These are phyloP conservation scores for Temnothorax longispinosus DNA, from an alignment of 1,140 invertebrate species.

Conservation along the genomic window DNA sequence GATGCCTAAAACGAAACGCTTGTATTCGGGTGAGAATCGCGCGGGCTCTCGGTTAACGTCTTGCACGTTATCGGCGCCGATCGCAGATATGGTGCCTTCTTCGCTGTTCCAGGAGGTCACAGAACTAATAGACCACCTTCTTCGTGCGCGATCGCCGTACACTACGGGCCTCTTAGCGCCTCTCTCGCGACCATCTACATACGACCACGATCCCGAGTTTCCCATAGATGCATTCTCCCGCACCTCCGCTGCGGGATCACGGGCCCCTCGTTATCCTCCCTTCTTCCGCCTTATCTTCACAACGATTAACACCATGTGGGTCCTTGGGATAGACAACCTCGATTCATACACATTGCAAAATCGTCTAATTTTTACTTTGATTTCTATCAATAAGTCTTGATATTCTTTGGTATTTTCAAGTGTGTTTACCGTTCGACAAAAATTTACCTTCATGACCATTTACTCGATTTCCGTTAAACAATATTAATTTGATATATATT, in stretches of 20 bases:
- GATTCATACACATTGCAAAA: background rate
- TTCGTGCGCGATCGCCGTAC: slow-evolving; percentile 73
- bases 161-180: slow-evolving; percentile 73
- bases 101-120: slow-evolving; percentile 66
- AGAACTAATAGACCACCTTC: slow-evolving; percentile 81
- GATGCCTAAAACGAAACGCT: slow-evolving; percentile 77
- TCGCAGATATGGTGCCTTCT: slow-evolving; percentile 77
- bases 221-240: slow-evolving; percentile 74
- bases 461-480: background rate
- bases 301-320: slow-evolving; percentile 62
- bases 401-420: background rate
- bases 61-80: slow-evolving; percentile 79
- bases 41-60: slow-evolving; percentile 69
- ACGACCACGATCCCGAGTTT: slow-evolving; percentile 77
- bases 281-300: slow-evolving; percentile 69
- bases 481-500: background rate
- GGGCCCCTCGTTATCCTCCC: slow-evolving; percentile 70
- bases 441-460: background rate
- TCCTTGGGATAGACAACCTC: background rate
- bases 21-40: slow-evolving; percentile 73
- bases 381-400: background rate
- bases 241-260: slow-evolving; percentile 61
- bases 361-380: background rate
- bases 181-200: slow-evolving; percentile 78
- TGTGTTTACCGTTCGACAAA: background rate